These are phyloP conservation scores for Tetanocera ferruginea DNA, from an alignment of 2,888 invertebrate species.

Conservation along the genomic window DNA sequence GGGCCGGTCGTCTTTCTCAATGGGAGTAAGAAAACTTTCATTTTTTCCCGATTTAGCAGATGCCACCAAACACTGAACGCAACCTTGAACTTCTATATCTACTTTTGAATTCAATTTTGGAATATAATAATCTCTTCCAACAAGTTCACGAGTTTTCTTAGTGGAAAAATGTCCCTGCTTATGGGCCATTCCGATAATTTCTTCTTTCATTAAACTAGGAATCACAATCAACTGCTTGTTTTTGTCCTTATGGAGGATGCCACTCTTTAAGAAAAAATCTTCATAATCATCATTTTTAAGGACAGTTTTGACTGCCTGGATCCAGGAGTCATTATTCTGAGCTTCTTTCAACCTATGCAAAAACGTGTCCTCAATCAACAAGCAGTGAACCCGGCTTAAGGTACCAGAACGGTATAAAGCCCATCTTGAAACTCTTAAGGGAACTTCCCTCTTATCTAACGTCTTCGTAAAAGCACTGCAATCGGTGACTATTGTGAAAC, in stretches of 20 bases:
- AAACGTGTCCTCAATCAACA: conserved; percentile 27
- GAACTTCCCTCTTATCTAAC: too few species aligned
- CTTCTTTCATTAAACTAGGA: conserved; percentile 51
- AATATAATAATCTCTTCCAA: conserved; percentile 37
- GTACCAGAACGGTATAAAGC: too few species aligned
- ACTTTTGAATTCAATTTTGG: conserved; percentile 18
- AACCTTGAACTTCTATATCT: conserved; percentile 28
- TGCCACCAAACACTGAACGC: conserved; percentile 29
- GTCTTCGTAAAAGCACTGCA: too few species aligned
- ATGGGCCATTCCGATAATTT: conserved; percentile 61
- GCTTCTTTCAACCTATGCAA: conserved; percentile 24
- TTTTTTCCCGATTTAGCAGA: conserved; percentile 32
- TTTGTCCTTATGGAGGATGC: conserved; percentile 29
- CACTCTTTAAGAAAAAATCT: conserved; percentile 36
- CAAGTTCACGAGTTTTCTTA: conserved; percentile 48
- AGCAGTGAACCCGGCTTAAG: conserved; percentile 40
- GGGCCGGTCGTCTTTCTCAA: conserved; percentile 45
- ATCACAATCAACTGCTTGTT: conserved; percentile 34
- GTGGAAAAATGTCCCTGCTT: conserved; percentile 61
- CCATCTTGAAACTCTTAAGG: too few species aligned
- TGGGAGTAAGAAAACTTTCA: conserved; percentile 31
- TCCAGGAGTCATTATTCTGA: conserved; percentile 28
- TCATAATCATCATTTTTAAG: conserved; percentile 22
- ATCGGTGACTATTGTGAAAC: too few species aligned
- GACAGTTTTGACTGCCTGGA: conserved; percentile 21